Percentiles rank a stretch among this genome's conserved stretches.
Evolutionary conservation across 2,113 vertebrate species (phyloP).

Genomic region (Amblyopsis rosae): DNA sequence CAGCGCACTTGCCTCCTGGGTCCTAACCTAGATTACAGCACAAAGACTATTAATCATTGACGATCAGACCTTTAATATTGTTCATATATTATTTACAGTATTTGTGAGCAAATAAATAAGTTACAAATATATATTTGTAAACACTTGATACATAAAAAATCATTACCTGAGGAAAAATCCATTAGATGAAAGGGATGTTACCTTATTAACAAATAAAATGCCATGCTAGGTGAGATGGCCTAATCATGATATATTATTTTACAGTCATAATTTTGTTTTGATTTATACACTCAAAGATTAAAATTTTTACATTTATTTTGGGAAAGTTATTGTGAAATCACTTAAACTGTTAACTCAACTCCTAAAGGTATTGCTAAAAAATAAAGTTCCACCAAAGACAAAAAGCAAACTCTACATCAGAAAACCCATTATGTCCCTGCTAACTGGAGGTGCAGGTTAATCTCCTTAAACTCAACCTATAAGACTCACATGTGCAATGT

Average conservation of each 20-base stretch:
- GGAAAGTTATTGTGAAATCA: too few species aligned
- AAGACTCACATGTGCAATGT: not conserved
- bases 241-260: too few species aligned
- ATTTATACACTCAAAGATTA: too few species aligned
- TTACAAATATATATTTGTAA: not conserved
- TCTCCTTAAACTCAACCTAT: slow-evolving; percentile 7
- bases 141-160: too few species aligned
- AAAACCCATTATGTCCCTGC: not conserved
- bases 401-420: not conserved
- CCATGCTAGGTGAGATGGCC: too few species aligned
- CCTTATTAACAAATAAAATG: too few species aligned
- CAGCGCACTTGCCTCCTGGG: slow-evolving; percentile 54
- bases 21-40: slow-evolving; percentile 75
- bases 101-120: slow-evolving; percentile 45
- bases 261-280: too few species aligned
- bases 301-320: too few species aligned
- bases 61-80: slow-evolving; percentile 71
- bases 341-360: too few species aligned
- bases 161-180: too few species aligned
- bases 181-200: too few species aligned
- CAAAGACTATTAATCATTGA: slow-evolving; percentile 77
- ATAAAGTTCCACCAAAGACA: too few species aligned
- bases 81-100: slow-evolving; percentile 58
- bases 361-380: not conserved
- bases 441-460: not conserved